Evolutionary conservation across 64 coral and sea anemone species (phyloP).

Genomic region (Astreopora myriophthalma): DNA sequence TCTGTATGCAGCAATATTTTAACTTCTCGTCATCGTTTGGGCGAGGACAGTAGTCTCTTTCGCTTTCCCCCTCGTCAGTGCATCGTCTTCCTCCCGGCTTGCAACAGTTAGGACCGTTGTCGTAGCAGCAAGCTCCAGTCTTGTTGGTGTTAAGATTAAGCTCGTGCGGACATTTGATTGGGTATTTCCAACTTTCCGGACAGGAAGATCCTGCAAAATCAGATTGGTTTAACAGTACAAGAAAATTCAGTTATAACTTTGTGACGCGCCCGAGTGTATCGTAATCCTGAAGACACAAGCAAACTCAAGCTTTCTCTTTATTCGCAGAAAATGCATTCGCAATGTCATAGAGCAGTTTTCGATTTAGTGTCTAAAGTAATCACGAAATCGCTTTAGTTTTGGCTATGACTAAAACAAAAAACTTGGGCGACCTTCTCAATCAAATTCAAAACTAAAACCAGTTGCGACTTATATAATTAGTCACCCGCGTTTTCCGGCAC

Average conservation of each 20-base stretch:
- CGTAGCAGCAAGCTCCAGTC: conserved; percentile 44
- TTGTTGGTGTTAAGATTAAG: not conserved
- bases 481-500: too few species aligned
- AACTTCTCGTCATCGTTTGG: conserved; percentile 19
- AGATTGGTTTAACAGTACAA: not conserved
- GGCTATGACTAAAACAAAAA: too few species aligned
- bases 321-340: too few species aligned
- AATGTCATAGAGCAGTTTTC: too few species aligned
- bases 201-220: conserved; percentile 13
- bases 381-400: too few species aligned
- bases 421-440: too few species aligned
- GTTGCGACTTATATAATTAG: too few species aligned
- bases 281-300: too few species aligned
- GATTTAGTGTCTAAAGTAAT: too few species aligned
- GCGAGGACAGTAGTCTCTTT: conserved; percentile 65
- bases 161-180: conserved; percentile 44
- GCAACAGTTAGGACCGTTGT: conserved; percentile 49
- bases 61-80: conserved; percentile 7
- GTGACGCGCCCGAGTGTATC: too few species aligned
- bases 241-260: not conserved
- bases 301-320: too few species aligned
- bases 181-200: conserved; percentile 42
- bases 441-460: too few species aligned
- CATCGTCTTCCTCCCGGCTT: conserved; percentile 32
- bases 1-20: conserved; percentile 29